Evolutionary conservation across 2,113 vertebrate genomes (phyloP), one percentile per base, ranked within the genome.

Genomic region (Apodemus speciosus): DNA sequence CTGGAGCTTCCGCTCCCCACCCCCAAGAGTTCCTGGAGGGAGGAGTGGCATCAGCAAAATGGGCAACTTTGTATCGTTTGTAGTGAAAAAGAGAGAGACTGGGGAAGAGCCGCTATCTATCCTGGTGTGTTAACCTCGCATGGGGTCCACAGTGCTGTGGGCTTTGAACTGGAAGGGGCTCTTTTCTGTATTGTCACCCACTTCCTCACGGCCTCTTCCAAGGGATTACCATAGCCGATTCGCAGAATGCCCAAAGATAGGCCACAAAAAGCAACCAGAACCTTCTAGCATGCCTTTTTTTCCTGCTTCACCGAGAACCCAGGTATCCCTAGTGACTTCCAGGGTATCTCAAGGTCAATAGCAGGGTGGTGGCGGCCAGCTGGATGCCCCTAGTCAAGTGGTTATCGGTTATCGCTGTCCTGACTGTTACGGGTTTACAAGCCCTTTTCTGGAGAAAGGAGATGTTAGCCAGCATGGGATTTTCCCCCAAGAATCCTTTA

Each of bases 401-500:
- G 49, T 40, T 90, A 23, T 75, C 40, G 30, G 49, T 40, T 90
- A 23, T 75, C 40, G 89, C 87, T 94, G 62, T 92, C 93, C 43
- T 30, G n/a, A 77, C 32, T 2, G 13, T n/a, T 75, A 64, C 9
- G 16, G 64, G 46, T 85, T 88, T 80, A 88, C 46, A 91, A 80
- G n/a, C 40, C 21, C 18, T 71, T 85, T 94, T 85, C 95, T 68
- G 60, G 46, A 81, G 35, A 92, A 89, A 87, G 40, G 20, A 88
- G 89, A 88, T 46, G 60, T 79, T 88, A 64, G 8, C 7, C 84
- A 60, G 56, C 49, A 86, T 53, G 95, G 96, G 90, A 96, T 97
- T 97, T 97, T 96, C 96, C 94, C 71, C 1, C 13, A 84, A 95
- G 60, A 90, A 71, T 94, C 95, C 80, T 97, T 81, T 94, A 85